Evolutionary conservation across 1,140 invertebrate genomes (phyloP), one percentile per base, ranked within the genome.

Genomic region (Lordiphosa clarofinis): DNA sequence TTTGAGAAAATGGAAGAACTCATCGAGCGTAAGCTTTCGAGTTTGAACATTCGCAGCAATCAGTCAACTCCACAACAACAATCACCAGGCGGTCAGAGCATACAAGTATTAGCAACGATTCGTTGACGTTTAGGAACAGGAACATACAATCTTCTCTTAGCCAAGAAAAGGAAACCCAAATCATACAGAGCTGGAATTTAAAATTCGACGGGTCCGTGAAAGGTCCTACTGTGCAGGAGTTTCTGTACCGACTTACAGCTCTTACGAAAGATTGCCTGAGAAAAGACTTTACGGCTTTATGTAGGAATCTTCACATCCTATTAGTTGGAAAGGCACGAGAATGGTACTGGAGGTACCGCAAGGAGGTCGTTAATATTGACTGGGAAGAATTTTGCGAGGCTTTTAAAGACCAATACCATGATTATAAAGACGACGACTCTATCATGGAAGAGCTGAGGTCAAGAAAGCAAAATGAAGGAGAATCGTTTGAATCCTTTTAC

Each of bases 341-440:
- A 28, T 28, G 24, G 24, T 28, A 28, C 6, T 28, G 24, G 24
- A 28, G 24, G 42, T 24, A 44, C 19, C 42, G 19, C 5, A 44
- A 44, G 19, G 47, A 19, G 4, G 13, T 15, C 5, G 4, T 4
- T n/a, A 5, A 11, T 21, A 10, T 36, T 9, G 2, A 49, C 9
- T 49, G 47, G 33, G 10, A 37, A 19, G 47, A 37, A 8, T 49
- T 49, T 49, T 49, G 47, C 5, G 13, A 36, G 15, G 31, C 47
- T 5, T 36, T 37, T 4, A 49, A 36, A 15, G 36, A 10, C 7
- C 35, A 49, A 21, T 37, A 37, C n/a, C 35, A 49, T 4, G 47
- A 37, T 49, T 9, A 36, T 13, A 49, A 37, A 11, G 35, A 49
- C 19, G 15, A 49, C 19, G 47, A 49, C 5, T 19, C 19, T 8